Percentiles rank a stretch among this genome's conserved stretches.
These are phyloP conservation scores for Cryptophagus acutangulus DNA, from an alignment of 2,888 invertebrate species.

Conservation along the genomic window DNA sequence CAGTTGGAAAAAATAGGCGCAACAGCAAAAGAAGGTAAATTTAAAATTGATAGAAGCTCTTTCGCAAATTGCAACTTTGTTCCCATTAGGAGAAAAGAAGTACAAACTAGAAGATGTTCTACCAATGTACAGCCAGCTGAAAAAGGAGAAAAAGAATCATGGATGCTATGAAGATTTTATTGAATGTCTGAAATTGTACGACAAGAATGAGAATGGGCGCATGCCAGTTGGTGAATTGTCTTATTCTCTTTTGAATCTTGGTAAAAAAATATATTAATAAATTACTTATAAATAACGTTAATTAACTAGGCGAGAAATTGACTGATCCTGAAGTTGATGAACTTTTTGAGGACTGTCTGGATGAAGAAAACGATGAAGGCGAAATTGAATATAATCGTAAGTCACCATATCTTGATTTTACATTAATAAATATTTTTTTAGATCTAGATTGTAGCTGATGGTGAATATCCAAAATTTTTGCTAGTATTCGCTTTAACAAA, in stretches of 20 bases:
- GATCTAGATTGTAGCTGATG: no score
- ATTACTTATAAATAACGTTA: background rate
- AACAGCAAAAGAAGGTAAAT: slow-evolving; percentile 60
- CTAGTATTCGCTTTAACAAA: no score
- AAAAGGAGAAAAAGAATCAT: slow-evolving; percentile 85
- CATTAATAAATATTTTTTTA: no score
- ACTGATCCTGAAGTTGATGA: slow-evolving; percentile 71
- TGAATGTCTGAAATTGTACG: slow-evolving; percentile 99
- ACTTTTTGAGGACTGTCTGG: slow-evolving; percentile 81
- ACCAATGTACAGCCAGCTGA: slow-evolving; percentile 87
- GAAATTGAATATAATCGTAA: slow-evolving; percentile 89
- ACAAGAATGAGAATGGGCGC: slow-evolving; percentile 93
- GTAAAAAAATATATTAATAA: slow-evolving; percentile 51
- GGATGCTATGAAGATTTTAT: slow-evolving; percentile 98
- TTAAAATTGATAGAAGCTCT: background rate
- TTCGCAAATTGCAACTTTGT: background rate
- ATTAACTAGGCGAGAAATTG: slow-evolving; percentile 71
- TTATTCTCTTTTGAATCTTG: slow-evolving; percentile 89
- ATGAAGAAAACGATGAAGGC: slow-evolving; percentile 89
- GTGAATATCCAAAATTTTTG: no score
- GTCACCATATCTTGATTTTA: slow-evolving; percentile 45
- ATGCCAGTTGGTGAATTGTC: slow-evolving; percentile 94
- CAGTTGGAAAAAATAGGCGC: slow-evolving; percentile 90
- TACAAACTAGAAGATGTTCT: slow-evolving; percentile 93
- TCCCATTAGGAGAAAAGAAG: slow-evolving; percentile 69